Conservation (phyloP, 1,140 invertebrate genomes). For the Diabrotica undecimpunctata region DNA sequence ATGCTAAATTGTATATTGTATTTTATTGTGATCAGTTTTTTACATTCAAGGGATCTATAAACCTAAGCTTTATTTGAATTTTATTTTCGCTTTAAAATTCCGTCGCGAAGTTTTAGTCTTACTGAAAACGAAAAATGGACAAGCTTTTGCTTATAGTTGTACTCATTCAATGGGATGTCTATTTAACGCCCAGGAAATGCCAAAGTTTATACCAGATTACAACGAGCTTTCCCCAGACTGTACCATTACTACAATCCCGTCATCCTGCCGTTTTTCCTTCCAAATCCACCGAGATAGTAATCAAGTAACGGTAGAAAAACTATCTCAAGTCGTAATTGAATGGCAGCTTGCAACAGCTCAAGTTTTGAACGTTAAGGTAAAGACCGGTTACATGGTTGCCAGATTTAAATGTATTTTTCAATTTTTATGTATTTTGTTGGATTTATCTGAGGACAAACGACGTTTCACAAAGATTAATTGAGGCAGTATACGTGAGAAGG, state of each 20-base stretch:
- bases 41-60: too few species aligned
- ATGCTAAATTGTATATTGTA: too few species aligned
- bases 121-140: too few species aligned
- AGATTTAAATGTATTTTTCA: neutral
- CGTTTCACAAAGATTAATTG: too few species aligned
- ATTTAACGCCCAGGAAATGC: neutral
- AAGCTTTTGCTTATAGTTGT: neutral
- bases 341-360: neutral
- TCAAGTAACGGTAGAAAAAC: neutral
- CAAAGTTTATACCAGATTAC: neutral
- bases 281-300: slow-evolving; percentile 2
- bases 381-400: neutral
- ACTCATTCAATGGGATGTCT: neutral
- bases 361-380: neutral
- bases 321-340: slow-evolving; percentile 2
- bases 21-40: too few species aligned
- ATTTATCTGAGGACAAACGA: too few species aligned
- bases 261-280: neutral
- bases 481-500: too few species aligned
- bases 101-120: too few species aligned
- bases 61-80: too few species aligned
- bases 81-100: too few species aligned
- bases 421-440: too few species aligned
- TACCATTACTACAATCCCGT: neutral
- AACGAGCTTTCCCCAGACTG: neutral